phyloP scores from a whole-genome alignment of 2,797 vertebrate species.

The Pangasius krempfi region DNA sequence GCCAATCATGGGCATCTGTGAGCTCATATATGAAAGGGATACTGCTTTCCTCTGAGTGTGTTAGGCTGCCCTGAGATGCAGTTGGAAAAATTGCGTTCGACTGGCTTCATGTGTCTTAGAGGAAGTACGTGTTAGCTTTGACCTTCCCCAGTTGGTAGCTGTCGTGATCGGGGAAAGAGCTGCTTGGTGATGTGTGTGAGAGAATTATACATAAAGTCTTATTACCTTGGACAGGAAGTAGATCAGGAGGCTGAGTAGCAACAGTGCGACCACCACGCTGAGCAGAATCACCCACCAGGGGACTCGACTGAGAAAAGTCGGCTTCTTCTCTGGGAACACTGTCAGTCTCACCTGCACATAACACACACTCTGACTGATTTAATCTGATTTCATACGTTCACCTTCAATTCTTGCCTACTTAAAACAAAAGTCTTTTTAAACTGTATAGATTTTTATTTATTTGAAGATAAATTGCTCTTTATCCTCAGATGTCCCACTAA shows the following conservation, averaged over 20 bases:
- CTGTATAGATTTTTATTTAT: background rate
- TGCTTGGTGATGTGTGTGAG: background rate
- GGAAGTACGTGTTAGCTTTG: background rate
- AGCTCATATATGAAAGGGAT: no score
- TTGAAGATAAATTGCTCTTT: background rate
- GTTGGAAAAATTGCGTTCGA: no score
- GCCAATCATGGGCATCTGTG: no score
- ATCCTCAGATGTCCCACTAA: no score
- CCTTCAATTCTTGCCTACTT: no score
- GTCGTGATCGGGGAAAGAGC: background rate
- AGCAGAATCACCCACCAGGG: slow-evolving; percentile 91
- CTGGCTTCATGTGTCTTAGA: no score
- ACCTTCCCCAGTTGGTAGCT: background rate
- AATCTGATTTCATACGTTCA: no score
- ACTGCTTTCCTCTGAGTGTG: no score
- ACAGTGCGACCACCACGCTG: slow-evolving; percentile 82
- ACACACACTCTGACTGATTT: background rate
- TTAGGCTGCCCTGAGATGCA: no score
- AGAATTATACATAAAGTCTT: background rate
- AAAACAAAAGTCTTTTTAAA: no score
- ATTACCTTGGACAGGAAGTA: slow-evolving; percentile 88
- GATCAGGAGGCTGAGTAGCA: slow-evolving; percentile 80
- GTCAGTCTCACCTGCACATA: slow-evolving; percentile 84
- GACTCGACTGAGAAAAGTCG: slow-evolving; percentile 76
- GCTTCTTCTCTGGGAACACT: slow-evolving; percentile 84